phyloP scores from a whole-genome alignment of 2,888 invertebrate species.

The Hirtodrosophila duncani region DNA sequence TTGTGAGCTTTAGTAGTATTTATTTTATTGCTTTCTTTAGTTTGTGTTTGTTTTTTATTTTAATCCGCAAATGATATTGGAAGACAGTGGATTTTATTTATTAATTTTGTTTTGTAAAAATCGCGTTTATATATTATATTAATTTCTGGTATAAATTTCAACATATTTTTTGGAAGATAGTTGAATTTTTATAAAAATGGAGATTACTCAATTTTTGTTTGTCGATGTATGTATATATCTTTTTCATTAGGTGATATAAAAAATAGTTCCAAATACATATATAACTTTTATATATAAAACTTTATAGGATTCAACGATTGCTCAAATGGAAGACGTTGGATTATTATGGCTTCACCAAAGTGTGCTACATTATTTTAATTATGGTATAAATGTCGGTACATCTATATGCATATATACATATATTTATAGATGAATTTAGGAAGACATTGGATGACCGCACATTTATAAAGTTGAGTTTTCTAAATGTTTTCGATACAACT shows the following conservation, averaged over 20 bases:
- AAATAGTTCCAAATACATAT: slow-evolving; percentile 2
- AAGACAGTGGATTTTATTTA: slow-evolving; percentile 16
- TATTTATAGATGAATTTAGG: slow-evolving; percentile 4
- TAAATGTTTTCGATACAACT: neutral
- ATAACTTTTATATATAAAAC: slow-evolving; percentile 16
- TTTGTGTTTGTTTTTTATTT: neutral
- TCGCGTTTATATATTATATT: neutral
- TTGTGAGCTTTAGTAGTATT: too few species aligned
- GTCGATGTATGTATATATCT: slow-evolving; percentile 13
- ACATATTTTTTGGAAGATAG: slow-evolving; percentile 32
- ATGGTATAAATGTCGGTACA: slow-evolving; percentile 4
- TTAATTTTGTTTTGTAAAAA: neutral
- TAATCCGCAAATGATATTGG: slow-evolving; percentile 5
- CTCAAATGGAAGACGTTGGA: slow-evolving; percentile 62
- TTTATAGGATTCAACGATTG: slow-evolving; percentile 11
- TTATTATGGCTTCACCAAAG: slow-evolving; percentile 25
- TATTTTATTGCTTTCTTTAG: neutral
- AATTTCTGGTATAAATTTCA: slow-evolving; percentile 2
- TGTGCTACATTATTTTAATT: slow-evolving; percentile 23
- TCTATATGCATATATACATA: neutral
- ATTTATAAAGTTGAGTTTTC: neutral
- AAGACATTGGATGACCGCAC: slow-evolving; percentile 4
- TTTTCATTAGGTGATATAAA: neutral
- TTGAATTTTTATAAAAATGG: slow-evolving; percentile 16
- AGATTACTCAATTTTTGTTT: slow-evolving; percentile 6